phyloP scores from a whole-genome alignment of 2,113 vertebrate species.

The Colius striatus region DNA sequence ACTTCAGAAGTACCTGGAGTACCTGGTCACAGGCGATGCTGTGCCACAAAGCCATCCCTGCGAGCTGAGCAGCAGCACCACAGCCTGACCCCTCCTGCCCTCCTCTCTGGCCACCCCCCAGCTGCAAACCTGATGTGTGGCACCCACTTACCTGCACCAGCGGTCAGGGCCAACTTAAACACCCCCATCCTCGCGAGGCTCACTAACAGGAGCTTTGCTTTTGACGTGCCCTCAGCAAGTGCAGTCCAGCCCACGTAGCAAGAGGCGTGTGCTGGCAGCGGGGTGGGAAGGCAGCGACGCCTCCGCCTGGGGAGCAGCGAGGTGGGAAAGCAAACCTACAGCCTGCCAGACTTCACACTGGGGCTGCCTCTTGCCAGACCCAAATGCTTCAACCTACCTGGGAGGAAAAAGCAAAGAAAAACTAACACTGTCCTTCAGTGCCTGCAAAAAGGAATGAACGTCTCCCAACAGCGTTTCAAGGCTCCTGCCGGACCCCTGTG shows the following conservation, averaged over 20 bases:
- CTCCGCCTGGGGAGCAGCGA: neutral
- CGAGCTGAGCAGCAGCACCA: neutral
- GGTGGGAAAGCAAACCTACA: neutral
- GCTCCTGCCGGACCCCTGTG: neutral
- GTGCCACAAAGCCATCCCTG: neutral
- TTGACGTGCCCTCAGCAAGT: neutral
- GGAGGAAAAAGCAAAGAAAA: constrained; percentile 8
- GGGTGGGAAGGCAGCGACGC: neutral
- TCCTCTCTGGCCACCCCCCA: neutral
- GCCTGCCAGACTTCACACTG: neutral
- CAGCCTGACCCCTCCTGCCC: neutral
- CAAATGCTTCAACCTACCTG: neutral
- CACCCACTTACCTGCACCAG: neutral
- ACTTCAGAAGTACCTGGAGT: too few species aligned
- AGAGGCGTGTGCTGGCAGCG: neutral
- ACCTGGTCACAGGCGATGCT: neutral
- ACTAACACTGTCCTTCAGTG: neutral
- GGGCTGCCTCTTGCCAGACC: neutral
- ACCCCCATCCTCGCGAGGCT: neutral
- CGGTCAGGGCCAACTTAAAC: neutral
- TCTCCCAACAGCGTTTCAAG: neutral
- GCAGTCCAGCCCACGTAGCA: neutral
- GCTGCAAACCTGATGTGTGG: neutral
- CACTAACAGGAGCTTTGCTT: neutral
- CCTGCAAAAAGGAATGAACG: neutral